Base-by-base conservation (phyloP, 2,113 vertebrate species). In the Pycnonotus jocosus region DNA sequence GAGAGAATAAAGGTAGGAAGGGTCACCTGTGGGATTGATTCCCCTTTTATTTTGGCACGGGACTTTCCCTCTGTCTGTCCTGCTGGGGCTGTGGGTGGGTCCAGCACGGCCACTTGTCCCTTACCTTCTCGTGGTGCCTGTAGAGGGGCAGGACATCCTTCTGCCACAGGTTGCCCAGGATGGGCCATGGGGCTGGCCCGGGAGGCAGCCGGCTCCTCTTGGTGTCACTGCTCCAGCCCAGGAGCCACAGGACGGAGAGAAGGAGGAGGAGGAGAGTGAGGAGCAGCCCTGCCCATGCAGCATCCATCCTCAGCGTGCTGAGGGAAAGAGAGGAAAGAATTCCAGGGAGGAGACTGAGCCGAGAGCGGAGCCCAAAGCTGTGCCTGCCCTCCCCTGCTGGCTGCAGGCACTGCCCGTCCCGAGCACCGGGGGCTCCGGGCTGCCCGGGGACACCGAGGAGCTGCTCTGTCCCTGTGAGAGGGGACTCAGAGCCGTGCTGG, bases 151-250 rank as follows among this genome's bases (percentile, higher is more conserved):
- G 68, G 47, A 98, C 65, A 0, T 86, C 77, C 12, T 95, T 96
- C 53, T 97, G 97, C 68, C 90, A 81, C 40, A 97, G 54, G 53
- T 97, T 97, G 48, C 96, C 97, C 66, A 96, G 56, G 53, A 97
- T 31, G 62, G 94, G 94, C 82, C 97, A 82, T 0, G 97, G 93
- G 31, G 95, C 44, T 0, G 93, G 96, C 18, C 97, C 97, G 0
- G 95, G 92, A 30, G 93, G 98, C 65, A 97, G 64, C 27, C 0
- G 35, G 18, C 48, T 80, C 68, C 92, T 92, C 40, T 65, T 58
- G 30, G 7, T 20, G 7, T 28, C 2, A 0, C 1, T 47, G 18
- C 42, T 68, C 30, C 53, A 2, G 33, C 21, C 3, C 76, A 92
- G 44, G 40, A 95, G 6, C 62, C 92, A 86, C 33, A 96, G 48